Evolutionary conservation across 2,888 invertebrate genomes (phyloP).

Genomic region (Plusia festucae): DNA sequence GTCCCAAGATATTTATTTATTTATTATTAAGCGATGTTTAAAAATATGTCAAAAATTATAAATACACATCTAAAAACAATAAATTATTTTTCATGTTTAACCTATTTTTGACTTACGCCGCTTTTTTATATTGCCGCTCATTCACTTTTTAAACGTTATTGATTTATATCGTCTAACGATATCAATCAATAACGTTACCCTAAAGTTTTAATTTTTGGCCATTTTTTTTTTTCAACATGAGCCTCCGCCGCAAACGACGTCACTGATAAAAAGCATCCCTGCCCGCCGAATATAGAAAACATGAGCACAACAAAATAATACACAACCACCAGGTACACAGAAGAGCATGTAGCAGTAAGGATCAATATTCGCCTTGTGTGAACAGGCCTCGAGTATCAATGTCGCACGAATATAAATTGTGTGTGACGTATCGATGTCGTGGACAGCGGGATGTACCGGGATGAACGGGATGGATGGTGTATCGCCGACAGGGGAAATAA

Average conservation of each 20-base stretch:
- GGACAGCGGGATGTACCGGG: conserved; percentile 21
- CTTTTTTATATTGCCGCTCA: too few relatives aligned
- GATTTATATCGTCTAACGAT: too few relatives aligned
- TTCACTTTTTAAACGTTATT: too few relatives aligned
- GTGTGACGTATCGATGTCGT: conserved; percentile 47
- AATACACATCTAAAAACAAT: too few relatives aligned
- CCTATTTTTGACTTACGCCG: too few relatives aligned
- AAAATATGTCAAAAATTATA: neutral
- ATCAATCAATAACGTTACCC: too few relatives aligned
- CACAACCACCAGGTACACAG: neutral
- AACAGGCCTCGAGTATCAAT: conserved; percentile 5
- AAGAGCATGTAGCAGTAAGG: neutral
- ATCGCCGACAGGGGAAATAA: conserved; percentile 52
- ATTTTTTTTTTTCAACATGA: too few relatives aligned
- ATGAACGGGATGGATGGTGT: conserved; percentile 43
- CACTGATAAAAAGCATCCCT: neutral
- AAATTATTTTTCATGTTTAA: too few relatives aligned
- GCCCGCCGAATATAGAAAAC: neutral
- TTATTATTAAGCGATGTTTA: neutral
- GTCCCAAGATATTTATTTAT: too few relatives aligned
- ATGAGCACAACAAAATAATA: neutral
- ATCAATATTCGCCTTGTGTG: neutral
- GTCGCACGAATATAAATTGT: conserved; percentile 31
- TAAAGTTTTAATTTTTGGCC: too few relatives aligned
- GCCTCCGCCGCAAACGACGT: too few relatives aligned